Conservation (phyloP, 2,888 invertebrate species). For the Zaprionus lineosus region DNA sequence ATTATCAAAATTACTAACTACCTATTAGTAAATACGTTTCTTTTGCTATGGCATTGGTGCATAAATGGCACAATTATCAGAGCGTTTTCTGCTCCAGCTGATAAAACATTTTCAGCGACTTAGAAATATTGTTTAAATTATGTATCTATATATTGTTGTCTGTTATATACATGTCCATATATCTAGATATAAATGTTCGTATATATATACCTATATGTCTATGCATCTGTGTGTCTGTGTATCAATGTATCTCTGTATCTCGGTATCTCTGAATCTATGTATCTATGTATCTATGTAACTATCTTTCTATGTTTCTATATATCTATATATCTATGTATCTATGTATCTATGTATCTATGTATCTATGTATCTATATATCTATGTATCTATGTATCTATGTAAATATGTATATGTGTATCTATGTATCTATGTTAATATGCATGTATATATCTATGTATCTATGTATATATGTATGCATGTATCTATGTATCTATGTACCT, state of each 20-base stretch:
- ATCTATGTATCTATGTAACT: neutral
- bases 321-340: neutral
- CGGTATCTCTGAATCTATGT: slow-evolving; percentile 7
- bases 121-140: slow-evolving; percentile 33
- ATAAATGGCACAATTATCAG: slow-evolving; percentile 69
- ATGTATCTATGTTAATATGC: slow-evolving; percentile 5
- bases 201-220: too few species aligned
- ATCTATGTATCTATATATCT: too few species aligned
- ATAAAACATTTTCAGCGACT: slow-evolving; percentile 26
- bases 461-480: neutral
- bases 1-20: slow-evolving; percentile 41
- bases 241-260: slow-evolving; percentile 3
- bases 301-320: neutral
- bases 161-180: too few species aligned
- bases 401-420: slow-evolving; percentile 4
- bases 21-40: slow-evolving; percentile 26
- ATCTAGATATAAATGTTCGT: too few species aligned
- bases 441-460: neutral
- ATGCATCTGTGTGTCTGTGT: too few species aligned
- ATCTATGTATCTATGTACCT: too few species aligned
- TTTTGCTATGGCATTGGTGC: slow-evolving; percentile 73
- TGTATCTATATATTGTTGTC: too few species aligned
- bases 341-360: too few species aligned
- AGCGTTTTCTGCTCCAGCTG: slow-evolving; percentile 18
- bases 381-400: too few species aligned